Percentiles rank a stretch among this genome's conserved stretches.
Evolutionary conservation across 2,888 invertebrate genomes (phyloP).

Genomic region (Phorcus lineatus): DNA sequence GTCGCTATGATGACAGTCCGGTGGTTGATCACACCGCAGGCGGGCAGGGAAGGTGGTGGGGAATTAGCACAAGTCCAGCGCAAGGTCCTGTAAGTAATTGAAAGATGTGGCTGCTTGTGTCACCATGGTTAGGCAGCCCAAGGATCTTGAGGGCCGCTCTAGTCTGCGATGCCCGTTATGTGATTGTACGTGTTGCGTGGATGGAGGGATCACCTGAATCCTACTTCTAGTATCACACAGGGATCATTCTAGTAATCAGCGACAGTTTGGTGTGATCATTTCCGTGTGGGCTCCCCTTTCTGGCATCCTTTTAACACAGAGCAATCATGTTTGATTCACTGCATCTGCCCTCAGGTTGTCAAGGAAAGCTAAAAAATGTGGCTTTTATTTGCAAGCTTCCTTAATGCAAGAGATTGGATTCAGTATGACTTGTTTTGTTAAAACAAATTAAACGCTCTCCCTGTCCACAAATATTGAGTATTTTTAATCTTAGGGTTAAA

Average conservation of each 20-base stretch:
- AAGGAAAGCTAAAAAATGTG: not conserved
- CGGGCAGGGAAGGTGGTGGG: not conserved
- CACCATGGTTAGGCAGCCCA: too few species aligned
- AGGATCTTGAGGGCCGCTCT: too few species aligned
- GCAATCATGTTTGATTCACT: not conserved
- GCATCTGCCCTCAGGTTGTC: not conserved
- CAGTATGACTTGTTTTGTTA: too few species aligned
- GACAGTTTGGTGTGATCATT: not conserved
- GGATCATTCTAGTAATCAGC: not conserved
- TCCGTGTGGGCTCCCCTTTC: not conserved
- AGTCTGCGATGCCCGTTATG: not conserved
- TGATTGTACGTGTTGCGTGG: not conserved
- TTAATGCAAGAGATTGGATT: too few species aligned
- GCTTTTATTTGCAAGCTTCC: too few species aligned
- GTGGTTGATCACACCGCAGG: not conserved
- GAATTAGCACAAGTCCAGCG: slow-evolving; percentile 8
- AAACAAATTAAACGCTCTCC: too few species aligned
- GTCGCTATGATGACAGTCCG: not conserved
- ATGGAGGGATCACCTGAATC: not conserved
- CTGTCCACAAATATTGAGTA: not conserved
- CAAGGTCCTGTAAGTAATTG: not conserved
- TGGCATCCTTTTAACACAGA: not conserved
- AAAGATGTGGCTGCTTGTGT: too few species aligned
- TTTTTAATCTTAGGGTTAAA: not conserved
- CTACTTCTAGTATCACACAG: too few species aligned